Evolutionary conservation across 1,140 invertebrate species (phyloP).

Genomic region (Brachionus koreanus): DNA sequence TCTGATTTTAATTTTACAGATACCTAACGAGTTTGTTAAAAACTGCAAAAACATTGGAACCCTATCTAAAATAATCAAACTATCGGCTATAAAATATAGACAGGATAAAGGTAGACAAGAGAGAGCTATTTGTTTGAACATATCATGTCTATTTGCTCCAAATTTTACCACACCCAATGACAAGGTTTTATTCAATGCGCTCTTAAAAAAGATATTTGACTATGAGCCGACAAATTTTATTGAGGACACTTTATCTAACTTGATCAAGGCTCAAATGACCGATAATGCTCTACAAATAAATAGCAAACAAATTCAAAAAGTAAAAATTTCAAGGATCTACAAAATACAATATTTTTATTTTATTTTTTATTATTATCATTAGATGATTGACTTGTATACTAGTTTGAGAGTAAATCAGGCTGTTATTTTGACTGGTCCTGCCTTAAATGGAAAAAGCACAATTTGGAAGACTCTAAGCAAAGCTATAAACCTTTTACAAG

Average conservation of each 20-base stretch:
- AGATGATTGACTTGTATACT: constrained; percentile 53
- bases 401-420: constrained; percentile 50
- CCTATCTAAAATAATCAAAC: constrained; percentile 12
- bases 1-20: neutral
- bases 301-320: constrained; percentile 20
- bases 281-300: neutral
- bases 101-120: constrained; percentile 29
- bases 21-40: constrained; percentile 8
- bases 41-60: neutral
- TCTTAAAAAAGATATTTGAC: constrained; percentile 14
- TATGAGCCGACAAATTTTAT: constrained; percentile 20
- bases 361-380: neutral
- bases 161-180: neutral
- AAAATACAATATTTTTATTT: too few relatives aligned
- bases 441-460: constrained; percentile 55
- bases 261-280: neutral
- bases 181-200: neutral
- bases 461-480: constrained; percentile 49
- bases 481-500: constrained; percentile 49
- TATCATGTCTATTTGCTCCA: neutral
- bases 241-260: constrained; percentile 19
- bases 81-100: constrained; percentile 2
- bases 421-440: constrained; percentile 51
- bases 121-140: neutral
- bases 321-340: neutral